A percentile compares a stretch with the other conserved stretches of the same genome.
These are phyloP conservation scores for Propithecus coquereli DNA, from an alignment of 2,113 vertebrate species.

Conservation along the genomic window DNA sequence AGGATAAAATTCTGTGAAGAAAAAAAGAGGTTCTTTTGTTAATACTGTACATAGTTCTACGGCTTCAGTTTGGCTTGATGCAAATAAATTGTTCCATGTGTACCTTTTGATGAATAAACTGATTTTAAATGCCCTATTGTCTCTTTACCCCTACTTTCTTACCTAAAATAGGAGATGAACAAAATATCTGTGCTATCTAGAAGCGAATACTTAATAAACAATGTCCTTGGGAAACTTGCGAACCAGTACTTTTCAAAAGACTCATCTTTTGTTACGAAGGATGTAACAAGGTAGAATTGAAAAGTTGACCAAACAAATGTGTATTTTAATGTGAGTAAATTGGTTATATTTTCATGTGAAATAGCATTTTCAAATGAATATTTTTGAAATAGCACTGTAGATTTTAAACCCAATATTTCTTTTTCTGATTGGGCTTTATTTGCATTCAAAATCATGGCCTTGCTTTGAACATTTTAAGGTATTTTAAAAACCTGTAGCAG, in stretches of 20 bases:
- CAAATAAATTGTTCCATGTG: neutral
- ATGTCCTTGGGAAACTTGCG: neutral
- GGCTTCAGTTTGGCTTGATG: neutral
- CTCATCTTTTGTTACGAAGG: neutral
- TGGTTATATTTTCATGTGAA: constrained; percentile 26
- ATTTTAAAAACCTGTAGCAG: neutral
- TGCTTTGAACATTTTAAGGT: constrained; percentile 42
- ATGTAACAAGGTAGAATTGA: neutral
- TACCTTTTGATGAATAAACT: neutral
- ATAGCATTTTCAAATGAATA: constrained; percentile 3
- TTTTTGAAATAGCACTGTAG: constrained; percentile 17
- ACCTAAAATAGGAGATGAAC: neutral
- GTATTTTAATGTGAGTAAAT: constrained; percentile 38
- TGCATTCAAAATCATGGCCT: neutral
- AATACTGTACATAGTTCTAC: neutral
- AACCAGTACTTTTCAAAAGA: constrained; percentile 3
- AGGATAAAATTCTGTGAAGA: neutral
- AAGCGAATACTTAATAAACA: neutral
- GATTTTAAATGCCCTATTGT: neutral
- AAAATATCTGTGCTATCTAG: neutral
- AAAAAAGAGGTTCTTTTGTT: neutral
- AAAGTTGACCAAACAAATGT: constrained; percentile 39
- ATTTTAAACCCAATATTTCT: constrained; percentile 24
- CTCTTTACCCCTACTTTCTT: neutral
- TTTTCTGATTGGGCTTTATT: constrained; percentile 42